Percentiles rank a stretch among this genome's conserved stretches.
Conservation (phyloP, 2,888 invertebrate species). For the Oscheius sp. region DNA sequence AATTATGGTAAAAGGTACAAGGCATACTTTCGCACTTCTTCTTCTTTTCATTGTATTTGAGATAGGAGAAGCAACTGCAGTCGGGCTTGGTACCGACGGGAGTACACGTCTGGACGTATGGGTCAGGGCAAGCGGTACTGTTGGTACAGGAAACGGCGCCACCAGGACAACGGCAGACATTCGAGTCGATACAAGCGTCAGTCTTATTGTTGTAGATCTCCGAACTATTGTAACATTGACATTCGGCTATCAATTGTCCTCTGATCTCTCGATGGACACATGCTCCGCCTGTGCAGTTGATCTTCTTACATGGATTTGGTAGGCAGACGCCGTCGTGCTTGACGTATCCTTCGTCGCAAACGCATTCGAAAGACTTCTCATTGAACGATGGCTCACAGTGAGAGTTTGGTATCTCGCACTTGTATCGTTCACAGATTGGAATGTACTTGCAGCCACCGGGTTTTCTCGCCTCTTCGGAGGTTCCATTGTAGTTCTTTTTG, state of each 20-base stretch:
- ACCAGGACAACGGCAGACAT: slow-evolving; percentile 10
- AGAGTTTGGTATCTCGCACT: too few relatives aligned
- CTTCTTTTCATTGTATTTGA: neutral
- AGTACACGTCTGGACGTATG: neutral
- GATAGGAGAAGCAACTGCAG: slow-evolving; percentile 7
- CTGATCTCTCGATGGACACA: neutral
- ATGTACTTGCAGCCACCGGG: slow-evolving; percentile 4
- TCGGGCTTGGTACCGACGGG: neutral
- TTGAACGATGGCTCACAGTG: too few relatives aligned
- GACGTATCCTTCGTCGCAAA: neutral
- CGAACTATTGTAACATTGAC: neutral
- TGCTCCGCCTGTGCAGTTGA: slow-evolving; percentile 4
- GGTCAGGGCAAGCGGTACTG: slow-evolving; percentile 22
- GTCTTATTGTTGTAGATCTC: neutral
- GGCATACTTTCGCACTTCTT: too few relatives aligned
- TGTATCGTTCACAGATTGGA: too few relatives aligned
- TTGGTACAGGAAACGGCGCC: neutral
- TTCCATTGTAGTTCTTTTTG: neutral
- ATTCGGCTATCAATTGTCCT: neutral
- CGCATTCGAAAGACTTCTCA: neutral
- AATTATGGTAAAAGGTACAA: too few relatives aligned
- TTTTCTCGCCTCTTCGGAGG: neutral
- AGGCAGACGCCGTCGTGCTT: too few relatives aligned
- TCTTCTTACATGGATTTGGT: slow-evolving; percentile 6
- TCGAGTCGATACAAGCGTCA: slow-evolving; percentile 1